A percentile compares a stretch with the other conserved stretches of the same genome.
These are phyloP conservation scores for Tenualosa ilisha DNA, from an alignment of 2,797 vertebrate genomes.

Conservation along the genomic window DNA sequence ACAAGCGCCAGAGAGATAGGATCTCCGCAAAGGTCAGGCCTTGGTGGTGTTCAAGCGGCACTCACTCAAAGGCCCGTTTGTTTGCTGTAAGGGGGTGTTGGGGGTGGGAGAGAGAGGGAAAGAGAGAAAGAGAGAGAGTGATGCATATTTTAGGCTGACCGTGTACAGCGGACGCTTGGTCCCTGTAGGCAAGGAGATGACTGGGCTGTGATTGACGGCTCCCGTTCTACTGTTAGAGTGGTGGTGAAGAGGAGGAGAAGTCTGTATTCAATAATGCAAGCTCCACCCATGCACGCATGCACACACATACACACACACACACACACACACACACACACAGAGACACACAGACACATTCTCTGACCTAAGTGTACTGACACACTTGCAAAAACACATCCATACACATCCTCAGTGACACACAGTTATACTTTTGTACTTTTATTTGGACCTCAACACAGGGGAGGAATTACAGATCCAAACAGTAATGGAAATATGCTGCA, in stretches of 20 bases:
- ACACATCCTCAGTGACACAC: slow-evolving; percentile 44
- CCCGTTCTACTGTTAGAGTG: slow-evolving; percentile 35
- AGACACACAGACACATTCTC: not conserved
- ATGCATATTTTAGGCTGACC: slow-evolving; percentile 42
- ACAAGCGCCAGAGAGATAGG: not conserved
- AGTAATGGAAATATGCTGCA: too few relatives aligned
- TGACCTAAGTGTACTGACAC: slow-evolving; percentile 31
- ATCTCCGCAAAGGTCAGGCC: not conserved
- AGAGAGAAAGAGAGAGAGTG: not conserved
- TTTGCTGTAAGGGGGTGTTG: not conserved
- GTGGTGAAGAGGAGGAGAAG: slow-evolving; percentile 53
- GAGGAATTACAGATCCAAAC: too few relatives aligned
- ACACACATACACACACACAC: slow-evolving; percentile 32
- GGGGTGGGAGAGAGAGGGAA: not conserved
- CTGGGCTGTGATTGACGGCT: slow-evolving; percentile 61
- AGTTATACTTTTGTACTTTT: not conserved
- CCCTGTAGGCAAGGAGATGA: slow-evolving; percentile 46
- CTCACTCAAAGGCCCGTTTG: slow-evolving; percentile 1
- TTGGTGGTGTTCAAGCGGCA: not conserved
- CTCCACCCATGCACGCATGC: slow-evolving; percentile 51
- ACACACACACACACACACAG: not conserved
- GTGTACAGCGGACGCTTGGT: slow-evolving; percentile 43
- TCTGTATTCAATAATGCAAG: slow-evolving; percentile 54
- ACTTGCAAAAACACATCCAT: slow-evolving; percentile 50
- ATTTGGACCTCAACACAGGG: too few relatives aligned